Conservation (phyloP, 1,140 invertebrate species). For the Fragariocoptes setiger region DNA sequence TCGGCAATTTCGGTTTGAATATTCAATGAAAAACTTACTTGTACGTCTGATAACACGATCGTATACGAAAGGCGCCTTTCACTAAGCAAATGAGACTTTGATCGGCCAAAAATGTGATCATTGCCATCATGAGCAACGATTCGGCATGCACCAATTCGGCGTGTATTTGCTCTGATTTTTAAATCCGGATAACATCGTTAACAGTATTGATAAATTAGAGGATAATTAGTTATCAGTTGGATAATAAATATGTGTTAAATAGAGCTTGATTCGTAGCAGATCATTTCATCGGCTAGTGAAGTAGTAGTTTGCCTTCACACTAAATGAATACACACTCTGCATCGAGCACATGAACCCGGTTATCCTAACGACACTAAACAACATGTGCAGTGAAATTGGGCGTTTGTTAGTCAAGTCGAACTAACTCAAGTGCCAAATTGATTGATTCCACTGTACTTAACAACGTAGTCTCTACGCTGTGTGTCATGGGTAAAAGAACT, state of each 20-base stretch:
- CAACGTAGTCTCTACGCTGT: neutral
- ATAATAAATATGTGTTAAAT: neutral
- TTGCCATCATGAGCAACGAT: slow-evolving; percentile 45
- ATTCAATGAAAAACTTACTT: slow-evolving; percentile 30
- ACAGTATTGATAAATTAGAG: too few relatives aligned
- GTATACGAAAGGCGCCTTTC: slow-evolving; percentile 66
- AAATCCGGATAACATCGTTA: slow-evolving; percentile 10
- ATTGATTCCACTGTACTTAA: neutral
- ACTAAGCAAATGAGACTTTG: slow-evolving; percentile 74
- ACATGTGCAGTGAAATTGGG: neutral
- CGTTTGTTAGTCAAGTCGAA: neutral
- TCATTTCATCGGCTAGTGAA: neutral
- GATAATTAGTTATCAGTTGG: neutral
- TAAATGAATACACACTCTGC: neutral
- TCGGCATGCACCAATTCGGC: slow-evolving; percentile 82
- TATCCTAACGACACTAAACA: neutral
- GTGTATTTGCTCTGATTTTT: slow-evolving; percentile 60
- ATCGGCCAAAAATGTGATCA: slow-evolving; percentile 71
- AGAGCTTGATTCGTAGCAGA: neutral
- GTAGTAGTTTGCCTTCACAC: neutral
- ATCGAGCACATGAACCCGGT: neutral
- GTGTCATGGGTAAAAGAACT: neutral
- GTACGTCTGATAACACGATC: slow-evolving; percentile 61
- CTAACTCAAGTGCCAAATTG: neutral
- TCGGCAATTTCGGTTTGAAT: neutral